Evolutionary conservation across 1,140 invertebrate species (phyloP), one percentile per base, ranked within the genome.

Genomic region (Cydia pomonella): DNA sequence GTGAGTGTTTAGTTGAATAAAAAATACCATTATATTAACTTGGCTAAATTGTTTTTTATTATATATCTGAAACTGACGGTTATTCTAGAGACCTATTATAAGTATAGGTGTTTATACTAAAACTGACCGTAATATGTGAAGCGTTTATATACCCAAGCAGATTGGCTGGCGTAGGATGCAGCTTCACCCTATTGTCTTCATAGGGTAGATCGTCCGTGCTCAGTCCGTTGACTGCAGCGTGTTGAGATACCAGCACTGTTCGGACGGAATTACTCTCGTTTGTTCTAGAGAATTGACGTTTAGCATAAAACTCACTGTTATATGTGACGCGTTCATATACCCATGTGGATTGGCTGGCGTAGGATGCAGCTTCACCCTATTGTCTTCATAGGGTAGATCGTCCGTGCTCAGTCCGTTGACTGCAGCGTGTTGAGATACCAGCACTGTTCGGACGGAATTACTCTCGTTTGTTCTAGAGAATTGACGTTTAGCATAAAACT

Each of bases 261-360:
- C 50, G 50, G n/a, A 53, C n/a, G 1, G n/a, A 33, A 16, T 50
- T 16, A 50, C 13, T n/a, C 47, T 3, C 9, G 2, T 47, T 47
- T 47, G 5, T n/a, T n/a, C 5, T 53, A 53, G 41, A 44, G 41
- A 16, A 0, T n/a, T n/a, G n/a, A n/a, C n/a, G n/a, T n/a, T n/a
- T n/a, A n/a, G n/a, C n/a, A n/a, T 25, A 29, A 77, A 41, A 80
- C 75, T 80, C 69, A 90, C 85, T 71, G 96, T 96, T 74, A 98
- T 95, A 84, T 98, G 96, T 7, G 97, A 98, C 3, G 97, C 97
- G 94, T 98, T 98, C 62, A 98, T 97, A 82, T 98, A 98, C 6
- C 97, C 98, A 84, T 94, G 95, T 71, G 95, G 95, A 92, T 98
- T 98, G 75, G 96, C 95, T 87, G 96, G 96, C 2, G 95, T 95